Conservation (phyloP, 2,113 vertebrate genomes). For the Asarcornis scutulata region DNA sequence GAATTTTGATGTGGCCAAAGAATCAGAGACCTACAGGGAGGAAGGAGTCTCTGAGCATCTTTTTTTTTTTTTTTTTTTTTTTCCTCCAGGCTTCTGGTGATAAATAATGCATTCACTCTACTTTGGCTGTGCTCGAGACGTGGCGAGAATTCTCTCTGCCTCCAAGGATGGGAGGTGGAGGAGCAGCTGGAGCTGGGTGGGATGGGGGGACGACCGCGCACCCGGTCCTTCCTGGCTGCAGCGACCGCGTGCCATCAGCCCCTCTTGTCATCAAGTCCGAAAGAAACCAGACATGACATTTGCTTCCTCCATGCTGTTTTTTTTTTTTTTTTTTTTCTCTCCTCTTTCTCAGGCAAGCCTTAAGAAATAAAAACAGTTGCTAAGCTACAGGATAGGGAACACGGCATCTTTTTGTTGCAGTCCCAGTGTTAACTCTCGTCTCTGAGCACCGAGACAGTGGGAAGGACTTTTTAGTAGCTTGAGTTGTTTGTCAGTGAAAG, state of each 20-base stretch:
- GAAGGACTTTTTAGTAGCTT: neutral
- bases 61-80: neutral
- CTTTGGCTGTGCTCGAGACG: conserved; percentile 1
- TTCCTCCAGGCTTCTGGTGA: neutral
- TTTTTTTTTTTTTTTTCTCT: neutral
- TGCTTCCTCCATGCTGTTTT: conserved; percentile 53
- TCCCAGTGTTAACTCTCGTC: neutral
- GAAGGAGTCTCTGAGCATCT: neutral
- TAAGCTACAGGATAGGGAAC: conserved; percentile 57
- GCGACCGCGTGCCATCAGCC: neutral
- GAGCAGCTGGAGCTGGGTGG: neutral
- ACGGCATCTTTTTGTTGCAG: neutral
- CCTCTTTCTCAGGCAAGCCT: conserved; percentile 7
- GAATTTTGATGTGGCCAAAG: conserved; percentile 42
- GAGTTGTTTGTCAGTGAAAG: neutral
- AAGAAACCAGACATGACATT: conserved; percentile 31
- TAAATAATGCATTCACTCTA: conserved; percentile 59
- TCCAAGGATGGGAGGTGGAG: neutral
- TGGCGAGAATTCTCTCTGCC: neutral
- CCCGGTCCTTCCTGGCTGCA: neutral
- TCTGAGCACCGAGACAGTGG: neutral
- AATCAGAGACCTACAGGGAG: neutral
- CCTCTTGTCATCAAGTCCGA: neutral
- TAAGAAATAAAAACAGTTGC: conserved; percentile 69
- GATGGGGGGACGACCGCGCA: neutral